Evolutionary conservation across 2,113 vertebrate species (phyloP).

Genomic region (Osmerus eperlanus): DNA sequence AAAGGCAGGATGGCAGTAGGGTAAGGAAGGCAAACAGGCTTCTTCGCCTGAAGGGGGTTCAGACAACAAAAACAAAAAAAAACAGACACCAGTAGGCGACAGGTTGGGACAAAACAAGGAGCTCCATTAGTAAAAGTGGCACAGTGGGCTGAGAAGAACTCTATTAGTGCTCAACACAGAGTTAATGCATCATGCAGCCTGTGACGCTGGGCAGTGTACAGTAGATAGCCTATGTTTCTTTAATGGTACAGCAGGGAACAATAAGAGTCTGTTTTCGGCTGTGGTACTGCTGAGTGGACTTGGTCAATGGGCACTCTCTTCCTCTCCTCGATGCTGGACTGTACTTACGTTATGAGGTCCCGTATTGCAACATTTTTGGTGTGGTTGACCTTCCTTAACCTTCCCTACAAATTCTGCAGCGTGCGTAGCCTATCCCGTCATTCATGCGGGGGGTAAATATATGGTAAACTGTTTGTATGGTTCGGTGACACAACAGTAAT

Average conservation of each 20-base stretch:
- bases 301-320: neutral
- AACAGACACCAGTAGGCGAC: conserved; percentile 69
- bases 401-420: no score
- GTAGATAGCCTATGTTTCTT: conserved; percentile 32
- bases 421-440: no score
- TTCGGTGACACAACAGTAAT: no score
- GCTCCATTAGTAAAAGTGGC: conserved; percentile 70
- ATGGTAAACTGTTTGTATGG: no score
- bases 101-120: conserved; percentile 79
- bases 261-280: neutral
- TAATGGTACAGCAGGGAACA: conserved; percentile 32
- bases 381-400: no score
- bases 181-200: conserved; percentile 71
- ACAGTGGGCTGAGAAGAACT: conserved; percentile 55
- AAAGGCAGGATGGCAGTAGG: conserved; percentile 99
- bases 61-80: conserved; percentile 59
- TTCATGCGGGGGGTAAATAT: no score
- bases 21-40: conserved; percentile 99
- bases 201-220: conserved; percentile 30
- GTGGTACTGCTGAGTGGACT: no score
- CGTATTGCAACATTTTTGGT: no score
- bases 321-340: neutral
- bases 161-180: conserved; percentile 69
- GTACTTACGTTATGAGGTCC: neutral
- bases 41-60: conserved; percentile 93